phyloP scores from a whole-genome alignment of 2,797 vertebrate genomes.

The Gymnocypris eckloni region DNA sequence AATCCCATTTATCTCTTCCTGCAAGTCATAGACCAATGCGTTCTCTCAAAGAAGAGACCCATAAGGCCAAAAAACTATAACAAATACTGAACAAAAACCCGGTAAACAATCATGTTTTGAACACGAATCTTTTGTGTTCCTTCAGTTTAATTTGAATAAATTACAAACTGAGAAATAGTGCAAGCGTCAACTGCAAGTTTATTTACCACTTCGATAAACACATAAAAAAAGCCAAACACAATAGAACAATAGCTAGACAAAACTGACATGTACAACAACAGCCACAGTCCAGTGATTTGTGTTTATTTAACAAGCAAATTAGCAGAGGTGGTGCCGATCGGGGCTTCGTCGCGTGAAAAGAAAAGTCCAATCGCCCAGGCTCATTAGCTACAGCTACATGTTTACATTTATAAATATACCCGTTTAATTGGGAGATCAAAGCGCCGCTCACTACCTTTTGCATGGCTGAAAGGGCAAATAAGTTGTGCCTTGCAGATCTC shows the following conservation, averaged over 20 bases:
- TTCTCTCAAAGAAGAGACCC: neutral
- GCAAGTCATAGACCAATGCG: neutral
- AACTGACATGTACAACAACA: conserved; percentile 53
- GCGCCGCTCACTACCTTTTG: conserved; percentile 64
- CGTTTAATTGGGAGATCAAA: conserved; percentile 77
- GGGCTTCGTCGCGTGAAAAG: conserved; percentile 28
- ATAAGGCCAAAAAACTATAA: neutral
- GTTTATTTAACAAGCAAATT: conserved; percentile 70
- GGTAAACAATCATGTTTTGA: neutral
- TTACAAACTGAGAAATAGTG: neutral
- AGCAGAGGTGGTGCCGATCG: conserved; percentile 60
- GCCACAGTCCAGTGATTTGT: conserved; percentile 65
- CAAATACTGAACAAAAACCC: neutral
- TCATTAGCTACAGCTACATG: conserved; percentile 78
- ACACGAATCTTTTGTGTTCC: neutral
- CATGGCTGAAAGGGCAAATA: conserved; percentile 66
- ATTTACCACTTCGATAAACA: conserved; percentile 31
- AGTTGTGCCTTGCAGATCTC: conserved; percentile 50
- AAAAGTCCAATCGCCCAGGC: conserved; percentile 60
- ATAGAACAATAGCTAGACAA: conserved; percentile 46
- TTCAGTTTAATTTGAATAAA: neutral
- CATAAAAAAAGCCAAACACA: conserved; percentile 34
- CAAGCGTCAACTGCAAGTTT: conserved; percentile 42
- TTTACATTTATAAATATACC: conserved; percentile 78
- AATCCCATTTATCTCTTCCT: conserved; percentile 54